Evolutionary conservation across 2,113 vertebrate species (phyloP).

Genomic region (Gorsachius goisagi): DNA sequence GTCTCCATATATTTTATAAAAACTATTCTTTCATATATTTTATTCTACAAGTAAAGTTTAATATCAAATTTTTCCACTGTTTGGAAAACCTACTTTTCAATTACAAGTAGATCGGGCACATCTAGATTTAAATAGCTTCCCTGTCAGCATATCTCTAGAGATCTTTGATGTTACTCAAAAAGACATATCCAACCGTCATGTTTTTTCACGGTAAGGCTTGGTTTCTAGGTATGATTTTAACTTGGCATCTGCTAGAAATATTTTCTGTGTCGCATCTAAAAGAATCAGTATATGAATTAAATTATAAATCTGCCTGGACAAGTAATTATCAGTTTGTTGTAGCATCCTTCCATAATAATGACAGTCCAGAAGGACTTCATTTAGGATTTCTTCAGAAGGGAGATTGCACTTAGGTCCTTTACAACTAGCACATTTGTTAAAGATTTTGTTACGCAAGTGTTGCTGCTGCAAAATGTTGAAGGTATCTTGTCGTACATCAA

Average conservation of each 20-base stretch:
- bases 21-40: neutral
- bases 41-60: neutral
- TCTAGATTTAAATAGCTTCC: neutral
- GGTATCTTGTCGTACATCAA: neutral
- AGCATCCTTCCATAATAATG: neutral
- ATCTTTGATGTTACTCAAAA: neutral
- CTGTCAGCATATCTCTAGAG: neutral
- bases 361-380: neutral
- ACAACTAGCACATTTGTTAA: neutral
- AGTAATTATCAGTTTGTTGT: neutral
- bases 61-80: neutral
- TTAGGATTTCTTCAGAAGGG: neutral
- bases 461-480: neutral
- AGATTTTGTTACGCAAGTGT: neutral
- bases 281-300: neutral
- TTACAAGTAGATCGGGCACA: neutral
- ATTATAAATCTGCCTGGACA: neutral
- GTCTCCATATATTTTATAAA: neutral
- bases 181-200: neutral
- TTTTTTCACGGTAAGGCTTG: neutral
- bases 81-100: neutral
- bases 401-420: neutral
- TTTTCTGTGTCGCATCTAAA: neutral
- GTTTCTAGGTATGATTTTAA: slow-evolving; percentile 5
- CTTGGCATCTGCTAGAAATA: neutral